Percentiles rank a stretch among this genome's conserved stretches.
These are phyloP conservation scores for Brachionus plicatilis DNA, from an alignment of 1,140 invertebrate genomes.

Conservation along the genomic window DNA sequence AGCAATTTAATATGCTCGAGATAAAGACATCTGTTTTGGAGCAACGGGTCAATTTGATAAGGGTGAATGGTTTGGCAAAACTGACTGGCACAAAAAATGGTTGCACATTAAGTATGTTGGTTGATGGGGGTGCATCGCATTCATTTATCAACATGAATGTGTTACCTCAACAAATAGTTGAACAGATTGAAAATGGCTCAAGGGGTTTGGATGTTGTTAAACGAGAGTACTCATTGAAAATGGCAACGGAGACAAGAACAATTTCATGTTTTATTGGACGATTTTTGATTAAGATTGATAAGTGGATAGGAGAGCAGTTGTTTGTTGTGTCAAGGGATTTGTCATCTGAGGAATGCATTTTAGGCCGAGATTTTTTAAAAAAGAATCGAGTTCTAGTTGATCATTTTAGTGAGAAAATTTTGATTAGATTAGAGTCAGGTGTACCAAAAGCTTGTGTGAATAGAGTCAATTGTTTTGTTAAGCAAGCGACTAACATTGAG, in stretches of 20 bases:
- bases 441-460: background rate
- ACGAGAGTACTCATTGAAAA: background rate
- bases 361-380: background rate
- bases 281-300: background rate
- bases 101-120: background rate
- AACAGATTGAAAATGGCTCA: background rate
- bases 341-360: background rate
- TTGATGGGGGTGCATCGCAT: background rate
- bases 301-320: background rate
- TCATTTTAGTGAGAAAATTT: background rate
- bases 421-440: background rate
- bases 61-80: background rate
- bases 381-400: background rate
- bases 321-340: background rate
- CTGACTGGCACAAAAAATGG: background rate
- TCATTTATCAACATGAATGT: slow-evolving; percentile 2
- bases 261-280: background rate
- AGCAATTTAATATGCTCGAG: background rate
- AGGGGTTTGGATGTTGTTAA: background rate
- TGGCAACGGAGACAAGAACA: background rate
- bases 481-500: background rate
- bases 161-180: background rate
- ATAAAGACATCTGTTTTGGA: background rate
- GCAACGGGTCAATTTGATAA: background rate
- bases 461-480: background rate